These are phyloP conservation scores for Drosophila formosana DNA, from an alignment of 2,888 invertebrate genomes.

Conservation along the genomic window DNA sequence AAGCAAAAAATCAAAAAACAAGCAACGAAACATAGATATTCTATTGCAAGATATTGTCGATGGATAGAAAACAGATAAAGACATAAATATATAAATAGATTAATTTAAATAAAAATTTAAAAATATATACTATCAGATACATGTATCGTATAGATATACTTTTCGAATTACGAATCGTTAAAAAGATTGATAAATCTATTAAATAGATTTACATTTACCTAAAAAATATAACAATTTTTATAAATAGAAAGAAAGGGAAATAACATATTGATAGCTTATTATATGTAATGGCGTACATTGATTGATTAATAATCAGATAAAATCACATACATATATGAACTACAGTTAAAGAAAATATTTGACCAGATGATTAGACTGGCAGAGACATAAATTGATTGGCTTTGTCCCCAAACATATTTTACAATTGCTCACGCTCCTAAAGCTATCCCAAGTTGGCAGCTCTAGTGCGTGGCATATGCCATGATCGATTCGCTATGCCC, in stretches of 20 bases:
- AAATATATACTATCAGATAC: too few relatives aligned
- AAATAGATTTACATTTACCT: too few relatives aligned
- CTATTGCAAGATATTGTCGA: conserved; percentile 7
- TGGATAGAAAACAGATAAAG: background rate
- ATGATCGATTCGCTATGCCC: conserved; percentile 26
- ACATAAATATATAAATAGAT: background rate
- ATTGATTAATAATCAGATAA: background rate
- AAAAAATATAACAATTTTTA: too few relatives aligned
- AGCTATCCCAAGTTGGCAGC: conserved; percentile 1
- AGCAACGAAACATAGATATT: conserved; percentile 16
- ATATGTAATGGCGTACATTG: too few relatives aligned
- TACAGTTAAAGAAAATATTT: background rate
- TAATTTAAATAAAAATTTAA: background rate
- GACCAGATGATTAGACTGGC: background rate
- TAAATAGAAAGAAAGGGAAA: too few relatives aligned
- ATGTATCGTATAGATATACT: too few relatives aligned
- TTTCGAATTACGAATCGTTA: too few relatives aligned
- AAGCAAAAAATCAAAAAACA: conserved; percentile 12
- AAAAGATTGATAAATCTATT: too few relatives aligned
- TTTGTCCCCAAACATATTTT: background rate
- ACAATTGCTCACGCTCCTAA: background rate
- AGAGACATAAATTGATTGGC: background rate
- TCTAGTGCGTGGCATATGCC: conserved; percentile 30
- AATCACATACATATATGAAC: background rate
- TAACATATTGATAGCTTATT: too few relatives aligned